Base-by-base conservation (phyloP, 2,113 vertebrate genomes). In the Eclectus roratus region DNA sequence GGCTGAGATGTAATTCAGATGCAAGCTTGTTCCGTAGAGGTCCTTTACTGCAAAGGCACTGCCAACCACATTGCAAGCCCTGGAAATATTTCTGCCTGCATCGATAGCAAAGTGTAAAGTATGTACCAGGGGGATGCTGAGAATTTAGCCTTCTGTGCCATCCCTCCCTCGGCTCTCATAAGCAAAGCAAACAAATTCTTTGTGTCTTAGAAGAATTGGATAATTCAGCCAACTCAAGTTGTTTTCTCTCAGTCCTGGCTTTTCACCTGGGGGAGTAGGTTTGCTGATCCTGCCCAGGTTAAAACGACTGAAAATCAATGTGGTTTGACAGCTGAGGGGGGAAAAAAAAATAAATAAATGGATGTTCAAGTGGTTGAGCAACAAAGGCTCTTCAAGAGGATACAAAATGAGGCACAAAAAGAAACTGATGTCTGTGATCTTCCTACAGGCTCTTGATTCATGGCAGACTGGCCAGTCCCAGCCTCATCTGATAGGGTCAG, bases 301-400 rank as follows among this genome's bases (percentile, higher is more conserved):
- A 89, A 97, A 95, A 86, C 93, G 97, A 98, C 96, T 95, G 94
- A 87, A 98, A 98, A 98, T 98, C 98, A 92, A 97, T 97, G 93
- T 73, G 80, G 92, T 94, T 96, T 98, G 97, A 97, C 96, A 97
- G 96, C 85, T 88, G 56, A 58, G 72, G 17, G 53, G 19, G 19
- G 56, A n/a, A 11, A 43, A 53, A 91, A 50, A 83, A 88, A 81
- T 6, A 74, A 89, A 85, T 7, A 94, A 91, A 60, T 9, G 47
- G 21, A 37, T 18, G 50, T 80, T 53, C 69, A 69, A 92, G 81
- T 63, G 52, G 55, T 91, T 74, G 89, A 94, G 87, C 83, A 50
- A 50, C 49, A 66, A 93, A 89, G 60, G 15, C 64, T 89, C 31
- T 91, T 39, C 10, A 46, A 37, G 35, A 9, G 6, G 77, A 50